These are phyloP conservation scores for Tiliacea citrago DNA, from an alignment of 2,888 invertebrate species.

Conservation along the genomic window DNA sequence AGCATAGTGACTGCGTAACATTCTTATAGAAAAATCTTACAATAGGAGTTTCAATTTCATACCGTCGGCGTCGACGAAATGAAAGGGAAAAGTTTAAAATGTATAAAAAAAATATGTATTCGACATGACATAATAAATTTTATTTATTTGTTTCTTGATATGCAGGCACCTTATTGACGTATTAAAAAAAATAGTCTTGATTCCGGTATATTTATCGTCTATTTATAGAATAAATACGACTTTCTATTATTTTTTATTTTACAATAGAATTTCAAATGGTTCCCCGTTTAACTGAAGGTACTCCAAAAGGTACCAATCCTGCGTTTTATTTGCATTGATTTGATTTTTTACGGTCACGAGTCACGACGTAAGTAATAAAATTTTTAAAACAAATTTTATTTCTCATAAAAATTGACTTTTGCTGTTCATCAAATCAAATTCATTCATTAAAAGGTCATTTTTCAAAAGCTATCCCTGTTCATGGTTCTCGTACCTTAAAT, in stretches of 20 bases:
- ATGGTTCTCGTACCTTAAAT: neutral
- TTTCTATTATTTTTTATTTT: constrained; percentile 5
- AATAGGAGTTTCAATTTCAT: no score
- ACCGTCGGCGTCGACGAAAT: no score
- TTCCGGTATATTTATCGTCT: no score
- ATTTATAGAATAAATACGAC: no score
- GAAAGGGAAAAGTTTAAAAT: neutral
- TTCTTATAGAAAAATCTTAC: no score
- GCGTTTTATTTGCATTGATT: constrained; percentile 48
- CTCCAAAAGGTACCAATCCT: constrained; percentile 9
- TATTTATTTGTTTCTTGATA: neutral
- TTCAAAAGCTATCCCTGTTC: neutral
- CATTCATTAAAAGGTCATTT: no score
- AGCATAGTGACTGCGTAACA: neutral
- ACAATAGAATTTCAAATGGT: neutral
- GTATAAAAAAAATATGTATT: no score
- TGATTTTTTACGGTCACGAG: constrained; percentile 32
- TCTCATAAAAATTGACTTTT: constrained; percentile 39
- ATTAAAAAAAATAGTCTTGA: no score
- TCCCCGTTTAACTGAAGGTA: neutral
- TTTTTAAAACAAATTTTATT: constrained; percentile 46
- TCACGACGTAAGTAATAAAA: constrained; percentile 47
- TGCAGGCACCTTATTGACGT: no score
- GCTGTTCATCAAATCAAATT: no score
- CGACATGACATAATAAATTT: neutral